These are phyloP conservation scores for Onychomys arenicola DNA, from an alignment of 2,797 vertebrate species.

Conservation along the genomic window DNA sequence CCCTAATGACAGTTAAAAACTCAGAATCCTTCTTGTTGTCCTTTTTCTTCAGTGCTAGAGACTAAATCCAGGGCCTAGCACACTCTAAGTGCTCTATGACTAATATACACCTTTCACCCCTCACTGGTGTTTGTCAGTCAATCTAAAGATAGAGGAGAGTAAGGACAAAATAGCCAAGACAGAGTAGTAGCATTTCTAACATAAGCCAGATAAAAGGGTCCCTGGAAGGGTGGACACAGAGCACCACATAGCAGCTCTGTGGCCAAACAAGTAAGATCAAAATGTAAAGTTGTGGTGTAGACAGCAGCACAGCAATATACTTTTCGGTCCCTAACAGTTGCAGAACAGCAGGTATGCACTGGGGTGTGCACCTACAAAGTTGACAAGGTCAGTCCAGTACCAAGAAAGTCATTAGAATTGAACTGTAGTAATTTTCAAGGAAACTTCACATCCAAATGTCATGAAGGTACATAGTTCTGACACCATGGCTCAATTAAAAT, in stretches of 20 bases:
- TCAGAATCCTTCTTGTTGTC: neutral
- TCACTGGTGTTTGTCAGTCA: neutral
- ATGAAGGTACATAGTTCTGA: neutral
- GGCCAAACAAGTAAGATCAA: neutral
- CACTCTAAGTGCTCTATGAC: neutral
- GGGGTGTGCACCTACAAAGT: too few species aligned
- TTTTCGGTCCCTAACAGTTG: neutral
- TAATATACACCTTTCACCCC: neutral
- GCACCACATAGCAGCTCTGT: neutral
- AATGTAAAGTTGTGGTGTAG: neutral
- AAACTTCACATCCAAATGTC: neutral
- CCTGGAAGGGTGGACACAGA: neutral
- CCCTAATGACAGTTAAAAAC: neutral
- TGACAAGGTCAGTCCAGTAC: neutral
- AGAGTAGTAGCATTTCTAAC: rapidly evolving
- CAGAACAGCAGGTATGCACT: neutral
- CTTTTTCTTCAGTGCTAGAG: neutral
- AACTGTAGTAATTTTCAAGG: neutral
- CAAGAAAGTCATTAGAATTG: neutral
- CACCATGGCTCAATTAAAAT: neutral
- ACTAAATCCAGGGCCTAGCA: neutral
- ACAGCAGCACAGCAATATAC: rapidly evolving
- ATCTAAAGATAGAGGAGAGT: neutral
- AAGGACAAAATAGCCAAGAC: neutral
- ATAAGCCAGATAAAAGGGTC: rapidly evolving